Base-by-base conservation (phyloP, 2,797 vertebrate genomes). In the Oreortyx pictus region DNA sequence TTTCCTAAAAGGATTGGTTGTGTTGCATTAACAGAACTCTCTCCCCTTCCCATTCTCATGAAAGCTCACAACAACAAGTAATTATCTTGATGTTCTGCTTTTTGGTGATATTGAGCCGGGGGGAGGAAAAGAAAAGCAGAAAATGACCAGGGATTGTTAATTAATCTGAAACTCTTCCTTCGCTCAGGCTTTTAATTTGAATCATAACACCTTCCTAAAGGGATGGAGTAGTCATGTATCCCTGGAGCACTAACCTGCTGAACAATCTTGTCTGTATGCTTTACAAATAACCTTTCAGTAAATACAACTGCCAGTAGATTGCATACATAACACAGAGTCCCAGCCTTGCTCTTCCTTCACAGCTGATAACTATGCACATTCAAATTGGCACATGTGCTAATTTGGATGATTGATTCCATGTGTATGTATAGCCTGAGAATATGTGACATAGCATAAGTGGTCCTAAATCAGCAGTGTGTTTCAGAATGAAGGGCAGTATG, bases 321-420 rank as follows among this genome's bases (percentile, higher is more conserved):
- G 31, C 33, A 35, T 27, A 29, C 14, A 3, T 16, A 76, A 57
- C 59, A 2, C 6, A 4, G 54, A 46, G n/a, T 13, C 18, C 43
- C 47, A 12, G 41, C 64, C 35, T 17, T 43, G 50, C 73, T 94
- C 78, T 83, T 39, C 15, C 54, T 85, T 7, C 16, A 1, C 25
- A 43, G 23, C 1, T 1, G 39, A 88, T 20, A 78, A 84, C 79
- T 77, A 62, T 80, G 76, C 0, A 0, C 70, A 60, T 88, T 72
- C 73, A 76, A 14, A 90, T 23, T 14, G 37, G n/a, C 23, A 4
- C 33, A 60, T 77, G 47, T 0, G 0, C 70, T 78, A 72, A 78
- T 92, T 89, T 80, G 86, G 83, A 4, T 81, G 74, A 44, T 9
- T 91, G 90, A 82, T 92, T 66, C 19, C 46, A 75, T 73, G 56